Conservation (phyloP, 1,140 invertebrate species). For the Drosophila ironensis region DNA sequence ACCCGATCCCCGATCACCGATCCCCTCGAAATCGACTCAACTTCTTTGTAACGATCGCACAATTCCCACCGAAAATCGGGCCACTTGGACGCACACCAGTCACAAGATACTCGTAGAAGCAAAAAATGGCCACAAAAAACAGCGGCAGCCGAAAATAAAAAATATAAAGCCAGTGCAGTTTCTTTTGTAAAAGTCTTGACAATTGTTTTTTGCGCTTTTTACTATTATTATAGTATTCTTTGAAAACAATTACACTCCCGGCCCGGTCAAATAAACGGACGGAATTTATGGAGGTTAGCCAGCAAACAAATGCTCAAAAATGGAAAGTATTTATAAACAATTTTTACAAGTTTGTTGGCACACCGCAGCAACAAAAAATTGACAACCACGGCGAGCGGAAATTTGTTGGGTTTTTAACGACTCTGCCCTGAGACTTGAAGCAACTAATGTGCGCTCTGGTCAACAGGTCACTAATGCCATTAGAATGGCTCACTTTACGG, state of each 20-base stretch:
- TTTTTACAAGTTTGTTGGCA: slow-evolving; percentile 15
- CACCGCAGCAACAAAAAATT: background rate
- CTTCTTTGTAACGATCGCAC: background rate
- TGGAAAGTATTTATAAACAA: slow-evolving; percentile 53
- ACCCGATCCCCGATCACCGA: background rate
- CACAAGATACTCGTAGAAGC: slow-evolving; percentile 13
- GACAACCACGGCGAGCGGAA: background rate
- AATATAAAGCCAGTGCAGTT: slow-evolving; percentile 35
- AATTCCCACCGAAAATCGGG: slow-evolving; percentile 36
- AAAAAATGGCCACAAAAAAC: background rate
- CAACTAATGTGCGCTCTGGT: background rate
- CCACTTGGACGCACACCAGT: background rate
- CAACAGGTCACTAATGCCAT: background rate
- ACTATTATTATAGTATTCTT: slow-evolving; percentile 14
- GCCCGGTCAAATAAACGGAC: slow-evolving; percentile 1
- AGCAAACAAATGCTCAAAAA: slow-evolving; percentile 17
- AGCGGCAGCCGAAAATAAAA: slow-evolving; percentile 2
- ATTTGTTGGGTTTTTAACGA: slow-evolving; percentile 11
- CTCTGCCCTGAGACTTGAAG: slow-evolving; percentile 10
- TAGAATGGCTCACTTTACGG: background rate
- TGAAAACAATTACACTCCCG: slow-evolving; percentile 11
- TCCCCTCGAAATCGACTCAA: background rate
- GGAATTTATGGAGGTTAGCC: slow-evolving; percentile 3
- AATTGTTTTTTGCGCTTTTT: slow-evolving; percentile 20
- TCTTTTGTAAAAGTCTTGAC: slow-evolving; percentile 50